These are phyloP conservation scores for Andrena camellia DNA, from an alignment of 2,888 invertebrate species.

Conservation along the genomic window DNA sequence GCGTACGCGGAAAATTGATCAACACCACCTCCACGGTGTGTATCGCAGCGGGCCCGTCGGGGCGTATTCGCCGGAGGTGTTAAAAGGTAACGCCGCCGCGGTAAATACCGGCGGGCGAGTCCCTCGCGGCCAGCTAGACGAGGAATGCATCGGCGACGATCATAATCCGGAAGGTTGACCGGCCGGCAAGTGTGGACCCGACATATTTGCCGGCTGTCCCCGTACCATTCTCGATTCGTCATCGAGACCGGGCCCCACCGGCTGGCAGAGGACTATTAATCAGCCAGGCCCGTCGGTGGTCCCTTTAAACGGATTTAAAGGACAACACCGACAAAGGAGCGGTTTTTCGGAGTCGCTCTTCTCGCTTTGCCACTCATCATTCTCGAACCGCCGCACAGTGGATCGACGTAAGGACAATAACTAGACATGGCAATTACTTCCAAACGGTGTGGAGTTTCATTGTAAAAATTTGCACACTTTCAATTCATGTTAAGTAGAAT, in stretches of 20 bases:
- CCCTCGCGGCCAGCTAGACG: constrained; percentile 26
- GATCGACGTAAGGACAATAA: too few species aligned
- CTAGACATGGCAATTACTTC: too few species aligned
- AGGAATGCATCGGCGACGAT: constrained; percentile 53
- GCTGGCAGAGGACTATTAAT: constrained; percentile 78
- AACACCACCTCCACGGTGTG: too few species aligned
- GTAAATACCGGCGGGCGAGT: not conserved
- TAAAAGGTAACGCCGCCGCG: too few species aligned
- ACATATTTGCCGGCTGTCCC: constrained; percentile 79
- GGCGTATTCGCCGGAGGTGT: too few species aligned
- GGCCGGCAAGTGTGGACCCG: constrained; percentile 78
- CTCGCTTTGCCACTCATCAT: constrained; percentile 31
- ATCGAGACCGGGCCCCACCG: constrained; percentile 74
- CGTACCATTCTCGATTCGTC: constrained; percentile 81
- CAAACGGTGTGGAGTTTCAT: too few species aligned
- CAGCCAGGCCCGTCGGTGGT: constrained; percentile 80
- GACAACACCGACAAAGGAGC: constrained; percentile 79
- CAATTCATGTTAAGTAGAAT: too few species aligned
- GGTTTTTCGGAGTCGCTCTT: constrained; percentile 68
- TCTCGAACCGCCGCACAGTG: constrained; percentile 47
- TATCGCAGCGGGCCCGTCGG: too few species aligned
- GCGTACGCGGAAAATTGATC: too few species aligned
- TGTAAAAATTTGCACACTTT: too few species aligned
- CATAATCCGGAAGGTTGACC: constrained; percentile 56
- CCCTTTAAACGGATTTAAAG: constrained; percentile 81